Base-by-base conservation (phyloP, 2,797 vertebrate genomes). In the Oophaga sylvatica region DNA sequence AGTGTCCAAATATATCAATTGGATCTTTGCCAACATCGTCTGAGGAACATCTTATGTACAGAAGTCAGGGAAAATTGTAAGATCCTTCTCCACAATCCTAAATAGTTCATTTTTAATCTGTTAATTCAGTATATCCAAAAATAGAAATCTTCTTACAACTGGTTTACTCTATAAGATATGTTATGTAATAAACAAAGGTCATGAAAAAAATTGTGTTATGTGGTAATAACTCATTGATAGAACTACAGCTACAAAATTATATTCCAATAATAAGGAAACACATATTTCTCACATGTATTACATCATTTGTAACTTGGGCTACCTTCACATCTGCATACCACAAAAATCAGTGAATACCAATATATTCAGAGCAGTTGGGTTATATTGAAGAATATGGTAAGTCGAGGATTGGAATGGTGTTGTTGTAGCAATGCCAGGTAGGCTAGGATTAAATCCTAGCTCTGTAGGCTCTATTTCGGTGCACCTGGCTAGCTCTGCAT, bases 1-100 rank as follows among this genome's bases (percentile, higher is more conserved):
- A 0, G 92, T 94, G 29, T 73, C 91, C 75, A 60, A 22, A 65
- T 92, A 94, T 79, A 82, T 93, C 19, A 11, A 62, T 60, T 94
- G 94, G 93, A 94, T 94, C 84, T 73, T 0, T 80, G 71, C 87
- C 31, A 89, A 92, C 48, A 91, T 53, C 0, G 48, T 15, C 65
- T 90, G 87, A 89, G 19, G 29, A 11, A 41, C 12, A 8, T 83
- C 10, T 31, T 56, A 53, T 19, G 29, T 22, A 8, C 35, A 80
- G 31, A 4, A 26, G 60, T 20, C 4, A 9, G 0, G 57, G 15
- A 13, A 80, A 62, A 45, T 82, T 48, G 0, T 59, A 80, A 20
- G 12, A 17, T 19, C 29, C 16, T 75, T 13, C 19, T 48, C 15
- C 71, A 75, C 19, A 60, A 79, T 29, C 19, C 17, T 41, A 59